Conservation (phyloP, 2,888 invertebrate genomes). For the Synergus laeviventris region DNA sequence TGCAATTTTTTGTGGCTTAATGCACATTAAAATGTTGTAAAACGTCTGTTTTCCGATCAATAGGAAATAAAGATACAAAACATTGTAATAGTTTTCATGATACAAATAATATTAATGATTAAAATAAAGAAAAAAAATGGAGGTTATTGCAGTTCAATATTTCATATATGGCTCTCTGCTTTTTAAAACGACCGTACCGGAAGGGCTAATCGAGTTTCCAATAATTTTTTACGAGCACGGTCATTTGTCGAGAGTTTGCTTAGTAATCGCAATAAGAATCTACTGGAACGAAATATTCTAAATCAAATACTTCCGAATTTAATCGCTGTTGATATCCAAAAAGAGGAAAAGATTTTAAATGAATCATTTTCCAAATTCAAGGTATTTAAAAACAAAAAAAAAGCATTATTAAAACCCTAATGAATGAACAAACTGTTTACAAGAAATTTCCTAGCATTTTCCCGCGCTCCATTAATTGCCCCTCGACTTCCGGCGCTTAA, state of each 20-base stretch:
- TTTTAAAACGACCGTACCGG: no score
- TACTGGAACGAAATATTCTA: conserved; percentile 29
- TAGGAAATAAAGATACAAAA: neutral
- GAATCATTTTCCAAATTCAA: no score
- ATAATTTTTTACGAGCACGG: conserved; percentile 23
- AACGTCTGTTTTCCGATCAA: no score
- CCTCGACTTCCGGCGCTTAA: neutral
- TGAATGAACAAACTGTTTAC: no score
- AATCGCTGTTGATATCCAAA: conserved; percentile 21
- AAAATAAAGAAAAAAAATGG: neutral
- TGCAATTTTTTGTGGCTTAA: no score
- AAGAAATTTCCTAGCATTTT: neutral
- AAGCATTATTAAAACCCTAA: no score
- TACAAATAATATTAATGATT: neutral
- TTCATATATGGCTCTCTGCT: conserved; percentile 21
- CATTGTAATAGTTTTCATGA: neutral
- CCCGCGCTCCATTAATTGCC: neutral
- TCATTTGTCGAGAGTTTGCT: conserved; percentile 26
- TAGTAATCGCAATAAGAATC: conserved; percentile 3
- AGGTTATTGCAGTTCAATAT: conserved; percentile 25
- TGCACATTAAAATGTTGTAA: no score
- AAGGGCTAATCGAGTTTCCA: conserved; percentile 39
- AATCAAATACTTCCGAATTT: conserved; percentile 34
- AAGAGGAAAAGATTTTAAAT: no score
- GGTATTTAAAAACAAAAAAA: no score